Base-by-base conservation (phyloP, 2,888 invertebrate species). In the Pelosia muscerda region DNA sequence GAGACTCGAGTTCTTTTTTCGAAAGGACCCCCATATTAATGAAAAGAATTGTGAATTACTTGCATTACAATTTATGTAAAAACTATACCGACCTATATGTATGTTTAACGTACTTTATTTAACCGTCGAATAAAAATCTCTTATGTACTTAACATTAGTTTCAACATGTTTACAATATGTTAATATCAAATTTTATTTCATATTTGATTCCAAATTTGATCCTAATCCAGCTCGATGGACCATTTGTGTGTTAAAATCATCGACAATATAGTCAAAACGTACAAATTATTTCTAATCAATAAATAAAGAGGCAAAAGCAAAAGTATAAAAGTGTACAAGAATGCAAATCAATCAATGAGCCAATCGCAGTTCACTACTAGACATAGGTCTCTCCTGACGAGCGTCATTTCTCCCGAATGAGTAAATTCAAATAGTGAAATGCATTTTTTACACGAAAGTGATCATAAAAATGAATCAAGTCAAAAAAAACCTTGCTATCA, bases 41-140 rank as follows among this genome's bases (percentile, higher is more conserved):
- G 73, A 78, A 83, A 80, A 73, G 74, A 74, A 79, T 79, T 58
- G 68, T 76, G 77, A 74, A 80, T 81, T 75, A 76, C 72, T 67
- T 76, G 69, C 70, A 68, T 70, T 65, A 58, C 61, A 57, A 65
- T 69, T 64, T 57, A 23, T 57, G 62, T 34, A 64, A 42, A 11
- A 38, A 38, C 23, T 42, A 9, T 15, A 54, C 53, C 5, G n/a
- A 61, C 49, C 22, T 19, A 26, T 19, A 25, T 8, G 11, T 19
- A 25, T 8, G 11, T 49, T 19, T n/a, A 2, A 2, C 6, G 4
- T 49, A 8, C 9, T 19, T 49, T n/a, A 49, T 1, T 49, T n/a
- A 49, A 49, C 49, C 2, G 6, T n/a, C n/a, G 6, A 49, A 49
- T n/a, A 49, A n/a, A n/a, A 5, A 38, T 4, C 15, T 38, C 13